phyloP scores from a whole-genome alignment of 1,140 invertebrate species.

The Pogonus chalceus region DNA sequence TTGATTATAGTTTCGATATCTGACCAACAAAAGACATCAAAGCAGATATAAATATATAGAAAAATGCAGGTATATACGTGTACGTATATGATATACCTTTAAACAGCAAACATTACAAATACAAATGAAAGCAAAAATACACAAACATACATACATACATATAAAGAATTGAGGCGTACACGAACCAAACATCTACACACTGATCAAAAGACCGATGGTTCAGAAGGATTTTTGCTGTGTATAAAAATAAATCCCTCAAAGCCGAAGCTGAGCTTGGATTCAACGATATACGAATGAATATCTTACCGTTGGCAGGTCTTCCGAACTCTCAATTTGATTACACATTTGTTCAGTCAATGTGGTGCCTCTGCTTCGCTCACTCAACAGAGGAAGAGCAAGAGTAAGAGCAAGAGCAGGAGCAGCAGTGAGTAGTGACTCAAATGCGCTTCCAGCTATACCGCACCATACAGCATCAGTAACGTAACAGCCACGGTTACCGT shows the following conservation, averaged over 20 bases:
- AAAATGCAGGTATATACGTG: background rate
- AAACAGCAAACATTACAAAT: background rate
- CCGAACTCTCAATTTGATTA: constrained; percentile 2
- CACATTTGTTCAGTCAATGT: constrained; percentile 6
- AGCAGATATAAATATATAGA: background rate
- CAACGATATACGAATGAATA: constrained; percentile 7
- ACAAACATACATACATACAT: constrained; percentile 2
- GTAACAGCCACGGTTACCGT: background rate
- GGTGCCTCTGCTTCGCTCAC: background rate
- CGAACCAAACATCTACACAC: background rate
- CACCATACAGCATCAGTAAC: background rate
- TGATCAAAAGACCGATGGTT: constrained; percentile 17
- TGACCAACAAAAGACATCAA: background rate
- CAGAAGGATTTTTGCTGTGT: constrained; percentile 17
- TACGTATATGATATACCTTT: background rate
- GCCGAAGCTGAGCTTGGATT: constrained; percentile 10
- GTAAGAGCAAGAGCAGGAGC: background rate
- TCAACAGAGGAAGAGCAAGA: background rate
- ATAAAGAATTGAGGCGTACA: background rate
- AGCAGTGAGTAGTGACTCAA: no score
- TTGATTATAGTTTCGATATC: background rate
- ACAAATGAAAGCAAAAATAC: background rate
- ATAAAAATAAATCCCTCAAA: constrained; percentile 21
- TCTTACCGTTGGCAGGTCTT: background rate
- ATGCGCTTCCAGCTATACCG: no score